These are phyloP conservation scores for Brachypterus glaber DNA, from an alignment of 2,888 invertebrate genomes.

Conservation along the genomic window DNA sequence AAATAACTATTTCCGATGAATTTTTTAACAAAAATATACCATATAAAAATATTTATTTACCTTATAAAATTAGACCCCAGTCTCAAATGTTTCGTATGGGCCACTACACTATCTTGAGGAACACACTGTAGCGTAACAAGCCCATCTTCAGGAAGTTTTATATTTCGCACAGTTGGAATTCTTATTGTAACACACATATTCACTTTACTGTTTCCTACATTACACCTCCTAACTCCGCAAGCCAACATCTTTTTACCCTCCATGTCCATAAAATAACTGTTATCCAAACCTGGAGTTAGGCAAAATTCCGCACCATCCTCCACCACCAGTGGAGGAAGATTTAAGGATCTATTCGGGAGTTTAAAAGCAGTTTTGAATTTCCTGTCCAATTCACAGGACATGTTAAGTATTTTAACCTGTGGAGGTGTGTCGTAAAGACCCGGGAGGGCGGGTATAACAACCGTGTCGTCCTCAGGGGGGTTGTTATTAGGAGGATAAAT, in stretches of 20 bases:
- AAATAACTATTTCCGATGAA: no score
- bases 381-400: constrained; percentile 35
- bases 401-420: constrained; percentile 31
- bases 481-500: constrained; percentile 22
- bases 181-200: constrained; percentile 48
- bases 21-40: no score
- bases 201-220: constrained; percentile 17
- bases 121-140: constrained; percentile 47
- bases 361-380: constrained; percentile 34
- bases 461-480: constrained; percentile 22
- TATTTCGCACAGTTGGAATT: constrained; percentile 46
- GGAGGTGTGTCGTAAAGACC: constrained; percentile 22
- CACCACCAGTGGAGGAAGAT: constrained; percentile 29
- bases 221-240: constrained; percentile 46
- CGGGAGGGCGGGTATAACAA: constrained; percentile 22
- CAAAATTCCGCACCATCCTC: constrained; percentile 32
- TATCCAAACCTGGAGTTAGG: constrained; percentile 24
- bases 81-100: constrained; percentile 41
- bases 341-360: constrained; percentile 8
- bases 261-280: constrained; percentile 40
- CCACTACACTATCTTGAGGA: constrained; percentile 45
- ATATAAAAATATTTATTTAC: no score
- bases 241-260: constrained; percentile 40
- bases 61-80: constrained; percentile 23
- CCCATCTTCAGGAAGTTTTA: constrained; percentile 45